A percentile compares a stretch with the other conserved stretches of the same genome.
phyloP scores from a whole-genome alignment of 2,888 invertebrate species.

The Autographa pulchrina region DNA sequence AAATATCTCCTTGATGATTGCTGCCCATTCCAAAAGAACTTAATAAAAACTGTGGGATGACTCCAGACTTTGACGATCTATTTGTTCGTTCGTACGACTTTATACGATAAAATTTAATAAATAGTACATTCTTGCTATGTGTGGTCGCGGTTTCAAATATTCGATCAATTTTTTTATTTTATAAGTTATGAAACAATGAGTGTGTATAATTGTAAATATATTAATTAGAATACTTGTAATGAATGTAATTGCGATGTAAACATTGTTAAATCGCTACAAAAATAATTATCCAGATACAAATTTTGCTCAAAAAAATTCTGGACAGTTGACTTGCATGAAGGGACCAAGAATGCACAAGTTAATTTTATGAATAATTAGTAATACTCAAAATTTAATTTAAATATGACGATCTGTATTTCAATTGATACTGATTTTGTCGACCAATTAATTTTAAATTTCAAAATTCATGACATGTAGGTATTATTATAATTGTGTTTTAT shows the following conservation, averaged over 20 bases:
- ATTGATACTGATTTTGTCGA: slow-evolving; percentile 47
- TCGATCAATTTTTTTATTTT: slow-evolving; percentile 21
- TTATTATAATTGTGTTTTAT: slow-evolving; percentile 53
- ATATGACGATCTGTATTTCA: slow-evolving; percentile 44
- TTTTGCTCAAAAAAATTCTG: slow-evolving; percentile 38
- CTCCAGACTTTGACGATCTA: background rate
- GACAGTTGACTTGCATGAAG: slow-evolving; percentile 30
- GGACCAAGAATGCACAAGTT: slow-evolving; percentile 53
- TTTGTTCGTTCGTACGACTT: background rate
- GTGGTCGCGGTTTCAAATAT: slow-evolving; percentile 9
- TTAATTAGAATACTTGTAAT: slow-evolving; percentile 38
- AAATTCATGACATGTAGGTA: slow-evolving; percentile 54
- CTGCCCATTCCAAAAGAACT: too few species aligned
- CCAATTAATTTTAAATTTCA: slow-evolving; percentile 45
- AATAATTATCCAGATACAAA: slow-evolving; percentile 9
- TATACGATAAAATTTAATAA: background rate
- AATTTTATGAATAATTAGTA: slow-evolving; percentile 51
- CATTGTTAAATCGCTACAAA: slow-evolving; percentile 17
- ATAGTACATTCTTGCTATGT: background rate
- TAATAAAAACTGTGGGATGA: too few species aligned
- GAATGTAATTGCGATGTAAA: slow-evolving; percentile 24
- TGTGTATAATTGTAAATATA: slow-evolving; percentile 48
- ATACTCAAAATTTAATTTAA: slow-evolving; percentile 57
- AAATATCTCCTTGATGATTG: too few species aligned
- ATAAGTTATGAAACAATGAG: slow-evolving; percentile 39